A percentile compares a stretch with the other conserved stretches of the same genome.
phyloP scores from a whole-genome alignment of 2,113 vertebrate species.

The Spea bombifrons region DNA sequence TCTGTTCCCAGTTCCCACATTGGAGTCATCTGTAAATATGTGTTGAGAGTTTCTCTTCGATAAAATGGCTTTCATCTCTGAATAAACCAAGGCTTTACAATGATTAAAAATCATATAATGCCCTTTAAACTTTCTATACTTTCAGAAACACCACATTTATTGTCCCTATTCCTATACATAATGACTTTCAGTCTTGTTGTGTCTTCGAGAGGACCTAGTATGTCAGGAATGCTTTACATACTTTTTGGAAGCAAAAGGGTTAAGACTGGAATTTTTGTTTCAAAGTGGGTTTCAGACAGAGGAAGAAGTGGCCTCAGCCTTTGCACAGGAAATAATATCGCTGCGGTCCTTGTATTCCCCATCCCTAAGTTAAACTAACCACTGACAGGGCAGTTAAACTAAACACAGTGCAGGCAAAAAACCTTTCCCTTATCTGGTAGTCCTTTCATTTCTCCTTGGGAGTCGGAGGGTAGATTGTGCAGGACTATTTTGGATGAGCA shows the following conservation, averaged over 20 bases:
- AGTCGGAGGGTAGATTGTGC: constrained; percentile 66
- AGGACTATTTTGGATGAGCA: constrained; percentile 63
- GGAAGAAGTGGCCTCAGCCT: constrained; percentile 69
- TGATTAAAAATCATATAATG: no score
- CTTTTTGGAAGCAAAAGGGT: constrained; percentile 51
- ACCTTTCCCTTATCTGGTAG: constrained; percentile 76
- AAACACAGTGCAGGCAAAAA: constrained; percentile 72
- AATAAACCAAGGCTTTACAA: no score
- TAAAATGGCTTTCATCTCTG: no score
- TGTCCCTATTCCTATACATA: no score
- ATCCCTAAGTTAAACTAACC: constrained; percentile 80
- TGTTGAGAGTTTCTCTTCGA: no score
- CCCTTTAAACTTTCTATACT: no score
- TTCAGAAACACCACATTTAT: no score
- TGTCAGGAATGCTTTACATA: constrained; percentile 55
- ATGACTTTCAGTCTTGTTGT: no score
- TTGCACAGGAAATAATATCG: constrained; percentile 75
- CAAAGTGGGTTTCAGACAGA: constrained; percentile 52
- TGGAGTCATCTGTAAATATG: no score
- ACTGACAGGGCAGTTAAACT: constrained; percentile 73
- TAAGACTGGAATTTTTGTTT: constrained; percentile 58
- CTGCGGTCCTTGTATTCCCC: constrained; percentile 74
- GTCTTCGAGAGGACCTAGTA: background rate
- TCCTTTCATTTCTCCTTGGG: constrained; percentile 72
- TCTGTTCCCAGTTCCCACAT: no score